Conservation (phyloP, 2,113 vertebrate species). For the Cochlearius cochlearius region DNA sequence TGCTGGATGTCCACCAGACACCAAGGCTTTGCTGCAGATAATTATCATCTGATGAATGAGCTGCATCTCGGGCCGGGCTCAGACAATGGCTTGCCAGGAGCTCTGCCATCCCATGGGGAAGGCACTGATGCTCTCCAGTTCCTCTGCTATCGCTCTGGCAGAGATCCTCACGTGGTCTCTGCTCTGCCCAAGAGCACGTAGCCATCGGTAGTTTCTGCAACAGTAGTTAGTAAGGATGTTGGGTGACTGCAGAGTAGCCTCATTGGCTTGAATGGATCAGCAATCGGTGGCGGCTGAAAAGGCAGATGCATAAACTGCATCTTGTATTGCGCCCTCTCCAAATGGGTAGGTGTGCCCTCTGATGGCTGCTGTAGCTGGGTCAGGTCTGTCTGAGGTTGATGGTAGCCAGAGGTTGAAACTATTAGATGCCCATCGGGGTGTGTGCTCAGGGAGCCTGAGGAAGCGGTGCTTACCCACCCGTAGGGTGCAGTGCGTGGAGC, state of each 20-base stretch:
- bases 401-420: neutral
- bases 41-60: constrained; percentile 38
- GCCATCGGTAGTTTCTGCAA: neutral
- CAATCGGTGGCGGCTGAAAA: neutral
- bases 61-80: neutral
- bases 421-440: rapidly evolving
- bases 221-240: neutral
- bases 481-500: rapidly evolving
- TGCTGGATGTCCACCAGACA: constrained; percentile 50
- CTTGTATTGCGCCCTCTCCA: neutral
- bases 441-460: neutral
- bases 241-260: neutral
- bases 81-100: constrained; percentile 23
- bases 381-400: neutral
- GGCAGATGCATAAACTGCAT: neutral
- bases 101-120: neutral
- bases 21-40: neutral
- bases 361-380: neutral
- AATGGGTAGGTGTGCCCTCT: neutral
- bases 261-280: neutral
- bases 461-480: neutral
- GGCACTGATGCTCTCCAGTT: constrained; percentile 2
- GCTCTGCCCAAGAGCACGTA: neutral
- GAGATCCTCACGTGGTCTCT: neutral
- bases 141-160: neutral